Evolutionary conservation across 2,797 vertebrate genomes (phyloP).

Genomic region (Anas capensis): DNA sequence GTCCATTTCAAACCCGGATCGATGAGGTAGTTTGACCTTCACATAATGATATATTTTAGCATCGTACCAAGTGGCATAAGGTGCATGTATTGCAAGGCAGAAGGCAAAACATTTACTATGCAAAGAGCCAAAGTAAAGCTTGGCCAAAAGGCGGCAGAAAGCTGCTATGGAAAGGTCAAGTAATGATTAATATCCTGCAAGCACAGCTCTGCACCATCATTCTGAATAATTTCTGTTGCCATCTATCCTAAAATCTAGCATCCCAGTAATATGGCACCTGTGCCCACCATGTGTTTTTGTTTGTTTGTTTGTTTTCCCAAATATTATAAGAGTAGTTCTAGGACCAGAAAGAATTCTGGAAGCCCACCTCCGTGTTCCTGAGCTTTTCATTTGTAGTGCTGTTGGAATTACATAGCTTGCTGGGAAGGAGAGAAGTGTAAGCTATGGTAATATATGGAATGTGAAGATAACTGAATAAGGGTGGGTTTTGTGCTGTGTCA

Average conservation of each 20-base stretch:
- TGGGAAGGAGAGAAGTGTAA: neutral
- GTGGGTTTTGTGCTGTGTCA: neutral
- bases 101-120: neutral
- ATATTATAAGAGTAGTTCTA: neutral
- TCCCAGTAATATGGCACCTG: neutral
- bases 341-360: neutral
- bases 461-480: neutral
- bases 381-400: neutral
- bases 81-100: neutral
- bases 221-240: neutral
- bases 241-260: neutral
- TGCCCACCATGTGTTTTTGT: neutral
- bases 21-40: neutral
- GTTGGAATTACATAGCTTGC: neutral
- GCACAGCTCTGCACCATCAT: neutral
- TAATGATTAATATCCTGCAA: neutral
- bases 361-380: neutral
- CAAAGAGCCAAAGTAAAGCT: neutral
- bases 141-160: constrained; percentile 1
- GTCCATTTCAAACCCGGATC: neutral
- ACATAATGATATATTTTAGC: neutral
- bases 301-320: neutral
- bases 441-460: neutral
- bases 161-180: constrained; percentile 6
- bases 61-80: neutral